Evolutionary conservation across 2,797 vertebrate genomes (phyloP).

Genomic region (Morelia viridis): DNA sequence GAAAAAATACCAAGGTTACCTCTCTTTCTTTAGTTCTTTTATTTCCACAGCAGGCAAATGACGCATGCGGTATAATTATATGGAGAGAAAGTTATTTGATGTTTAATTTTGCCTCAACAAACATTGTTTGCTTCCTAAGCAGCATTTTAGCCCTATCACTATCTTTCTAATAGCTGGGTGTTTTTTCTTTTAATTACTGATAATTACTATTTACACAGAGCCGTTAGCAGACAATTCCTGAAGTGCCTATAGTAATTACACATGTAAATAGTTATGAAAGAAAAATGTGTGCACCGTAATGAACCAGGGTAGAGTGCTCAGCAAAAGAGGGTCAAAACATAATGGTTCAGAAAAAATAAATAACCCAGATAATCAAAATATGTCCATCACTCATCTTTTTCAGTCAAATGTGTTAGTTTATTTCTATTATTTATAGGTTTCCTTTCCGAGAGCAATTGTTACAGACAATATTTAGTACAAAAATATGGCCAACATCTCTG

Average conservation of each 20-base stretch:
- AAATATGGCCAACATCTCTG: not conserved
- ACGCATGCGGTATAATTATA: constrained; percentile 63
- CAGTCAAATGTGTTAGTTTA: not conserved
- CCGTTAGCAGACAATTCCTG: constrained; percentile 81
- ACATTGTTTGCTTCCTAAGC: constrained; percentile 71
- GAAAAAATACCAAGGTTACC: constrained; percentile 20
- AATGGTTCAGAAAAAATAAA: not conserved
- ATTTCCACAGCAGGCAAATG: constrained; percentile 57
- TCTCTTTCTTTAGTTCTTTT: constrained; percentile 51
- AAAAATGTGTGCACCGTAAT: constrained; percentile 59
- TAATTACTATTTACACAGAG: constrained; percentile 87
- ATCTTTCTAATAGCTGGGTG: constrained; percentile 74
- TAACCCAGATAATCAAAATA: constrained; percentile 31
- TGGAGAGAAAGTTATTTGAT: constrained; percentile 64
- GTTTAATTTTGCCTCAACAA: constrained; percentile 56
- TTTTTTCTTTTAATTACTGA: constrained; percentile 79
- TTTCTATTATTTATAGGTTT: not conserved
- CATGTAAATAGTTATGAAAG: constrained; percentile 81
- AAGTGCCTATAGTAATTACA: constrained; percentile 82
- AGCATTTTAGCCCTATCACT: constrained; percentile 75
- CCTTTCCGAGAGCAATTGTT: not conserved
- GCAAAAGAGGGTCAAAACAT: constrained; percentile 46
- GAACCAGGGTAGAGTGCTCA: constrained; percentile 39
- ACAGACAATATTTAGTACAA: not conserved
- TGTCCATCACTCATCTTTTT: not conserved